Evolutionary conservation across 2,888 invertebrate genomes (phyloP).

Genomic region (Bombyx huttoni): DNA sequence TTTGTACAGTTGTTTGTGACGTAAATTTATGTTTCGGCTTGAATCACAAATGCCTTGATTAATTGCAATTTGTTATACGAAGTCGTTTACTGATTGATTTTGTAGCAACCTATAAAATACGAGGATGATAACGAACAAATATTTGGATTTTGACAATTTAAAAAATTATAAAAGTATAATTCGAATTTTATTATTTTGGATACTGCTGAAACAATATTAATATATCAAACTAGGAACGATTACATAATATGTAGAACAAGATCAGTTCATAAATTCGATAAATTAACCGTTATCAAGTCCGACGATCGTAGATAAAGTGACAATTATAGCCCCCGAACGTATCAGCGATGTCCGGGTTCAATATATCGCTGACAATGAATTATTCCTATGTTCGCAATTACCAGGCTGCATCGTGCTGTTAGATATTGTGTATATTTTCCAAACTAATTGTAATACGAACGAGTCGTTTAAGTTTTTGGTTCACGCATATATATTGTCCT

Average conservation of each 20-base stretch:
- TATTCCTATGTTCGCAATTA: not conserved
- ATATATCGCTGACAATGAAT: not conserved
- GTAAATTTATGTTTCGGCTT: not conserved
- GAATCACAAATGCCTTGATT: not conserved
- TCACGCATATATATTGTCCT: too few relatives aligned
- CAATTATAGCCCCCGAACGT: not conserved
- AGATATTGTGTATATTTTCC: too few relatives aligned
- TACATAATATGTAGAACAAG: not conserved
- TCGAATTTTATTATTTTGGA: too few relatives aligned
- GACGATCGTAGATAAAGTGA: not conserved
- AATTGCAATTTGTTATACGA: not conserved
- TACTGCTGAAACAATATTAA: not conserved
- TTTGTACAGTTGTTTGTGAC: conserved; percentile 6
- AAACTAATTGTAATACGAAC: too few relatives aligned
- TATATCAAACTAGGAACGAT: not conserved
- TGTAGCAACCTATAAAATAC: not conserved
- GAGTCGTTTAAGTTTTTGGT: too few relatives aligned
- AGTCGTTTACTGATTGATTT: not conserved
- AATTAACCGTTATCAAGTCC: not conserved
- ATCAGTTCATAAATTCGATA: not conserved
- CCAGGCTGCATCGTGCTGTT: not conserved
- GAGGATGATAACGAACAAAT: not conserved
- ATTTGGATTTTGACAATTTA: too few relatives aligned
- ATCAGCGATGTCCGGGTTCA: not conserved
- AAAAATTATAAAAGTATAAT: too few relatives aligned